Base-by-base conservation (phyloP, 37 sponge, comb jelly and placozoan species). In the Haliclona indistincta region DNA sequence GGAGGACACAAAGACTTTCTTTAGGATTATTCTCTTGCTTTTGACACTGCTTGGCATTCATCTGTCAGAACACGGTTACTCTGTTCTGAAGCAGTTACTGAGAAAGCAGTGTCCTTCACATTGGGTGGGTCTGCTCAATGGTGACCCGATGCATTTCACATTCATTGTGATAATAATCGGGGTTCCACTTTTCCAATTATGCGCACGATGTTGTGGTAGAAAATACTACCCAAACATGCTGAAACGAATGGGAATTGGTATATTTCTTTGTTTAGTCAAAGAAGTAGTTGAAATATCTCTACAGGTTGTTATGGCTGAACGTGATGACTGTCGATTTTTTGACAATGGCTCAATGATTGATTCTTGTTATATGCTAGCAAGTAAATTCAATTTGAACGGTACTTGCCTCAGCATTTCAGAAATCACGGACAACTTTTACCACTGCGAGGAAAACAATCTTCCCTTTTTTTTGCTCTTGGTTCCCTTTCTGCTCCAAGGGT, bases 81-180 rank as follows among this genome's bases (percentile, higher is more conserved):
- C 26, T 7, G 28, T n/a, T 26, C 7, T 58, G 13, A n/a, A n/a
- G n/a, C n/a, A n/a, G n/a, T n/a, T n/a, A n/a, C n/a, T n/a, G n/a
- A n/a, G n/a, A n/a, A n/a, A n/a, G n/a, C n/a, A n/a, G n/a, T n/a
- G n/a, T n/a, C 10, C 15, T 17, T n/a, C n/a, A n/a, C n/a, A n/a
- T n/a, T n/a, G n/a, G n/a, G n/a, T n/a, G n/a, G n/a, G n/a, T n/a
- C n/a, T n/a, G n/a, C n/a, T n/a, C n/a, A n/a, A n/a, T n/a, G n/a
- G n/a, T n/a, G 15, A 17, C 10, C 6, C n/a, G 22, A 58, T 11
- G 22, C 7, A 58, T n/a, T 58, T 58, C 28, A n/a, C 6, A 20
- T 58, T 58, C n/a, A 20, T 20, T 58, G 60, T 58, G n/a, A 58
- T 58, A 58, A 6, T 58, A n/a, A 6, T 58, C 28, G 60, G 60